Conservation (phyloP, 2,888 invertebrate species). For the Campaea margaritaria region DNA sequence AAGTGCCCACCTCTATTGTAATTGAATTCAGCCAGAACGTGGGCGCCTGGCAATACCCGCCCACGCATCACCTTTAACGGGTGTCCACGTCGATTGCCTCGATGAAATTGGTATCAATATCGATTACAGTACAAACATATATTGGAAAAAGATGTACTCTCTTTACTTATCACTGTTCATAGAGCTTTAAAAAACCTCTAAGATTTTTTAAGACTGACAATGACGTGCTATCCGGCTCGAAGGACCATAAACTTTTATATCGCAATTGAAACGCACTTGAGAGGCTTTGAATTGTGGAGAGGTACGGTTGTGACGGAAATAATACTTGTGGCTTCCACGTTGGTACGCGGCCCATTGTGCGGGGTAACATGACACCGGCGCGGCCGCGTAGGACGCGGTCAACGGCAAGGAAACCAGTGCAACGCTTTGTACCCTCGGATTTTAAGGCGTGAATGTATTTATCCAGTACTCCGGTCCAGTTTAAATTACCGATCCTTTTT, state of each 20-base stretch:
- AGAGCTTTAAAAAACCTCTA: conserved; percentile 13
- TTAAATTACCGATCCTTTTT: conserved; percentile 26
- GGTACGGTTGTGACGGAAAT: conserved; percentile 38
- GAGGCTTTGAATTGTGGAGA: conserved; percentile 33
- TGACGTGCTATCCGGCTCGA: conserved; percentile 33
- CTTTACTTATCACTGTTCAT: conserved; percentile 9
- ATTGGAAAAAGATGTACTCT: conserved; percentile 19
- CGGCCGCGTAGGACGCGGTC: conserved; percentile 74
- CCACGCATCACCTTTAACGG: conserved; percentile 24
- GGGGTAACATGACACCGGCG: conserved; percentile 61
- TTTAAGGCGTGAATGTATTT: not conserved
- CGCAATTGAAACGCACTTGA: conserved; percentile 34
- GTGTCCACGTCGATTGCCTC: conserved; percentile 16
- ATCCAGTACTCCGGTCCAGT: not conserved
- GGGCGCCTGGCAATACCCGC: conserved; percentile 26
- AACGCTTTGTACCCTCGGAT: conserved; percentile 5
- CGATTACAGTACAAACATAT: conserved; percentile 17
- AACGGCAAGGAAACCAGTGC: conserved; percentile 64
- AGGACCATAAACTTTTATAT: conserved; percentile 42
- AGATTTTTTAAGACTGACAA: conserved; percentile 24
- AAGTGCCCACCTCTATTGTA: conserved; percentile 21
- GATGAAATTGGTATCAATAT: conserved; percentile 27
- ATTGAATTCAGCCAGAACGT: conserved; percentile 27
- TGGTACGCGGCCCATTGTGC: conserved; percentile 56
- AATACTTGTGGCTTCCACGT: conserved; percentile 53